Evolutionary conservation across 2,888 invertebrate genomes (phyloP).

Genomic region (Troides helena): DNA sequence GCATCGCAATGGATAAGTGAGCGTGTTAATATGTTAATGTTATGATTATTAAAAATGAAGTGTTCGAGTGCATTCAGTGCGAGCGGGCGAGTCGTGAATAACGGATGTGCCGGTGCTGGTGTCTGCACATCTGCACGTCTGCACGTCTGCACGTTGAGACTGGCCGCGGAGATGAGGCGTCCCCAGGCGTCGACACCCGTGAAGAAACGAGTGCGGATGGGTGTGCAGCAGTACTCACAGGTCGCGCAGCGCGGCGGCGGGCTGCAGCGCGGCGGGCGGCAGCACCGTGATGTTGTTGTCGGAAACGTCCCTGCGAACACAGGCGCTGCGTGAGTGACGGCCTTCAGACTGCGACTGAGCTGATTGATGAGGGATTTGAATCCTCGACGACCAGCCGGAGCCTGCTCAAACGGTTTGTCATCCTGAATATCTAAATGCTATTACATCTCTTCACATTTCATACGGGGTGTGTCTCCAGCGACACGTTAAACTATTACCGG

Average conservation of each 20-base stretch:
- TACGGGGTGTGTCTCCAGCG: too few species aligned
- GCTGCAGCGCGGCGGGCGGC: conserved; percentile 84
- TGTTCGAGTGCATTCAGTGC: not conserved
- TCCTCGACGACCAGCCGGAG: too few species aligned
- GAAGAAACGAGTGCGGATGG: not conserved
- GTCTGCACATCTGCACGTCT: not conserved
- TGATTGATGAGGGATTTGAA: too few species aligned
- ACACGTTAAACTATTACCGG: too few species aligned
- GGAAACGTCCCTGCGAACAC: conserved; percentile 86
- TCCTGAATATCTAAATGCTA: too few species aligned
- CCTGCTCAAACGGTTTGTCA: too few species aligned
- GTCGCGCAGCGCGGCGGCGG: conserved; percentile 85
- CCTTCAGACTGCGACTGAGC: too few species aligned
- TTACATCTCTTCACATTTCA: too few species aligned
- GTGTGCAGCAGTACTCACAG: conserved; percentile 80
- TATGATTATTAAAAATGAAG: not conserved
- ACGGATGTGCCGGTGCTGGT: not conserved
- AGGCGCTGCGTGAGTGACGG: not conserved
- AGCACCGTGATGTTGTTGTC: conserved; percentile 89
- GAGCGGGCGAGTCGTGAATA: not conserved
- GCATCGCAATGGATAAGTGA: not conserved
- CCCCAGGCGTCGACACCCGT: too few species aligned
- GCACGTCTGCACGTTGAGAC: not conserved
- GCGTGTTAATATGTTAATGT: not conserved
- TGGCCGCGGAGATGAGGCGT: too few species aligned